phyloP scores from a whole-genome alignment of 2,888 invertebrate genomes.

The Cerastis rubricosa region DNA sequence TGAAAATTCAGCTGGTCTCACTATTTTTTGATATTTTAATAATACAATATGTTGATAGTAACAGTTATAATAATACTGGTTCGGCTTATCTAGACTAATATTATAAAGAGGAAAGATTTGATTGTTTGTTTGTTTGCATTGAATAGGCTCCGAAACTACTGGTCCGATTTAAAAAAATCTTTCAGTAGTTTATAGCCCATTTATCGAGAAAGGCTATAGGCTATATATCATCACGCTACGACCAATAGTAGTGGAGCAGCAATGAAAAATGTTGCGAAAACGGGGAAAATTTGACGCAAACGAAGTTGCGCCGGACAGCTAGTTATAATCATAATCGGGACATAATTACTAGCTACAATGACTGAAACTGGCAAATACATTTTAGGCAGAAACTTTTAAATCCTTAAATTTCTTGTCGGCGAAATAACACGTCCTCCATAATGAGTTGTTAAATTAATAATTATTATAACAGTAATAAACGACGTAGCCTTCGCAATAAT shows the following conservation, averaged over 20 bases:
- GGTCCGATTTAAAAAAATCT: no score
- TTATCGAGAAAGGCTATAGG: no score
- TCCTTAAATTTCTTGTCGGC: conserved; percentile 4
- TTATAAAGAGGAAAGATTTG: no score
- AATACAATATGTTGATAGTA: no score
- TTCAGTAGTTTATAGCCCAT: no score
- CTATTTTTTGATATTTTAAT: not conserved
- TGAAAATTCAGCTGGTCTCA: not conserved
- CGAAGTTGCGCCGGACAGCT: no score
- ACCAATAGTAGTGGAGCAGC: no score
- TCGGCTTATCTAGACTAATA: not conserved
- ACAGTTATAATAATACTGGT: not conserved
- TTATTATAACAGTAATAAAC: conserved; percentile 59
- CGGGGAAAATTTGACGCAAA: no score
- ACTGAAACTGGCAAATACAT: not conserved
- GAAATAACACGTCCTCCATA: conserved; percentile 9
- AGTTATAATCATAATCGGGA: not conserved
- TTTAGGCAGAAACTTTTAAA: not conserved
- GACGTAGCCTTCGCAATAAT: conserved; percentile 47
- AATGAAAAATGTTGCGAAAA: no score
- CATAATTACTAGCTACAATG: not conserved
- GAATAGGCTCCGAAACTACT: no score
- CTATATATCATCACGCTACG: no score
- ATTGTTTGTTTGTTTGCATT: no score
- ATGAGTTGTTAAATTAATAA: conserved; percentile 49